Conservation (phyloP, 2,888 invertebrate species). For the Erebia aethiops region DNA sequence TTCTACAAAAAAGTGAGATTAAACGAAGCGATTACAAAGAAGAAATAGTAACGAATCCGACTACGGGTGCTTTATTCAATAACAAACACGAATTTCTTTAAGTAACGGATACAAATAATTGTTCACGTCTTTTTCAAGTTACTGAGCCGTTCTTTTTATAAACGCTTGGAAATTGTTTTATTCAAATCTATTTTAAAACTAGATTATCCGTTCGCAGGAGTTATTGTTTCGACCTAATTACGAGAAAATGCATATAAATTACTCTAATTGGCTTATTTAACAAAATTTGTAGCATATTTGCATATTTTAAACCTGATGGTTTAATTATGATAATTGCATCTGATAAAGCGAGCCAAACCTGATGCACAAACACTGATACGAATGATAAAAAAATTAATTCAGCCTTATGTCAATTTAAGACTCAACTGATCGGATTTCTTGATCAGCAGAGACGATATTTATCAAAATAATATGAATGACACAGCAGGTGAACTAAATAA, state of each 20-base stretch:
- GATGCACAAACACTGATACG: background rate
- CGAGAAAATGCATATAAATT: background rate
- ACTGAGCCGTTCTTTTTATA: constrained; percentile 1
- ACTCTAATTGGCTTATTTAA: background rate
- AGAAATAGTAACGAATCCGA: constrained; percentile 26
- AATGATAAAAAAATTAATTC: constrained; percentile 10
- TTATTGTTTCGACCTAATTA: background rate
- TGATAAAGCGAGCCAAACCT: background rate
- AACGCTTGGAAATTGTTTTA: background rate
- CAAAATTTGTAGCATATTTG: background rate
- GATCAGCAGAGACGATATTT: constrained; percentile 61
- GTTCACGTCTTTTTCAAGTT: constrained; percentile 2
- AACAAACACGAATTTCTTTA: constrained; percentile 20
- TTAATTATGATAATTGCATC: background rate
- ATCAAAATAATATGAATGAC: constrained; percentile 75
- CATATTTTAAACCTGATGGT: background rate
- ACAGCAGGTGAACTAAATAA: constrained; percentile 67
- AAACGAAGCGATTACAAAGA: constrained; percentile 49
- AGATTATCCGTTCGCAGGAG: background rate
- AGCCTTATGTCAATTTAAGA: constrained; percentile 62
- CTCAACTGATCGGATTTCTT: constrained; percentile 67
- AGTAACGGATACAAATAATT: constrained; percentile 21
- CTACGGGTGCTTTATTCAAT: constrained; percentile 20
- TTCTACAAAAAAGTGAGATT: constrained; percentile 63
- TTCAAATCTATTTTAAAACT: background rate